These are phyloP conservation scores for Diloba caeruleocephala DNA, from an alignment of 2,888 invertebrate species.

Conservation along the genomic window DNA sequence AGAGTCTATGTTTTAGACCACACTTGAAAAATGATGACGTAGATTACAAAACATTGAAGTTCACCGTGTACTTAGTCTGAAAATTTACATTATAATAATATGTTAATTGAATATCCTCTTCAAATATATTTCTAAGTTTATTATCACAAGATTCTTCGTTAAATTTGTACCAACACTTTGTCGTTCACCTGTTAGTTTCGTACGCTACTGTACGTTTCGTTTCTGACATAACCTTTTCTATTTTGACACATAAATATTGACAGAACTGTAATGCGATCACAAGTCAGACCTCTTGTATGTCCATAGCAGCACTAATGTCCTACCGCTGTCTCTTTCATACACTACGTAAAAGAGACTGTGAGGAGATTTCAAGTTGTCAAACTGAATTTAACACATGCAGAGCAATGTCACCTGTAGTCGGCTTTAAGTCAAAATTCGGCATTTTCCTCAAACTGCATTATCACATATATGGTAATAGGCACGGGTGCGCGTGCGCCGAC, in stretches of 20 bases:
- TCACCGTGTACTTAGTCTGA: slow-evolving; percentile 36
- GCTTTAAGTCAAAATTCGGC: slow-evolving; percentile 77
- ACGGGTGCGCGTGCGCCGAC: slow-evolving; percentile 72
- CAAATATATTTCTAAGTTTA: slow-evolving; percentile 5
- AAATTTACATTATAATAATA: slow-evolving; percentile 46
- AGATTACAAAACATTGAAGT: slow-evolving; percentile 44
- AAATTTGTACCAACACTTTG: background rate
- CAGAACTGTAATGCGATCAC: slow-evolving; percentile 60
- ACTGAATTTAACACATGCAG: slow-evolving; percentile 57
- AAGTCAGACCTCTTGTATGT: slow-evolving; percentile 38
- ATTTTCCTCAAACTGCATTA: slow-evolving; percentile 76
- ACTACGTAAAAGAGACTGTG: slow-evolving; percentile 24
- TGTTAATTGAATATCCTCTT: slow-evolving; percentile 34
- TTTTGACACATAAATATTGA: slow-evolving; percentile 66
- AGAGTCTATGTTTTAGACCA: slow-evolving; percentile 32
- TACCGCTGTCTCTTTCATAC: slow-evolving; percentile 30
- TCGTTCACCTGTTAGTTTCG: slow-evolving; percentile 5
- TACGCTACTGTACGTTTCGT: slow-evolving; percentile 53
- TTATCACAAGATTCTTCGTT: background rate
- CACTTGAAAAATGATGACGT: slow-evolving; percentile 47
- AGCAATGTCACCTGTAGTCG: slow-evolving; percentile 73
- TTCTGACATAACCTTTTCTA: slow-evolving; percentile 70
- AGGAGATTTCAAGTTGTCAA: slow-evolving; percentile 31
- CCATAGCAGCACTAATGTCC: slow-evolving; percentile 34
- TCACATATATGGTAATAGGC: slow-evolving; percentile 79